These are phyloP conservation scores for Felis catus DNA, from an alignment of 2,113 vertebrate genomes.

Conservation along the genomic window F.catus_Fca126_mat1.0 CM031421.1:37820501-37821000, in stretches of 20 bases:
- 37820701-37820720: slow-evolving; percentile 35
- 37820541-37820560: slow-evolving; percentile 15
- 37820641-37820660: not conserved
- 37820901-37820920: slow-evolving; percentile 40
- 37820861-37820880: slow-evolving; percentile 35
- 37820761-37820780: not conserved
- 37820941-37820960: slow-evolving; percentile 54
- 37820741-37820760: not conserved
- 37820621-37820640: not conserved
- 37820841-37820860: not conserved
- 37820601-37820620: not conserved
- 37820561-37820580: not conserved
- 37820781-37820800: not conserved
- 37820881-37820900: not conserved
- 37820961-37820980: slow-evolving; percentile 57
- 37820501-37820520: not conserved
- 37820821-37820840: slow-evolving; percentile 28
- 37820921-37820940: slow-evolving; percentile 61
- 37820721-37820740: not conserved
- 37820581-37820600: not conserved
- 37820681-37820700: slow-evolving; percentile 21
- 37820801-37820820: not conserved
- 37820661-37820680: not conserved
- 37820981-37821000: slow-evolving; percentile 40
- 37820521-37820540: not conserved